Evolutionary conservation across 2,113 vertebrate genomes (phyloP), one percentile per base, ranked within the genome.

Genomic region (Atractosteus spatula): DNA sequence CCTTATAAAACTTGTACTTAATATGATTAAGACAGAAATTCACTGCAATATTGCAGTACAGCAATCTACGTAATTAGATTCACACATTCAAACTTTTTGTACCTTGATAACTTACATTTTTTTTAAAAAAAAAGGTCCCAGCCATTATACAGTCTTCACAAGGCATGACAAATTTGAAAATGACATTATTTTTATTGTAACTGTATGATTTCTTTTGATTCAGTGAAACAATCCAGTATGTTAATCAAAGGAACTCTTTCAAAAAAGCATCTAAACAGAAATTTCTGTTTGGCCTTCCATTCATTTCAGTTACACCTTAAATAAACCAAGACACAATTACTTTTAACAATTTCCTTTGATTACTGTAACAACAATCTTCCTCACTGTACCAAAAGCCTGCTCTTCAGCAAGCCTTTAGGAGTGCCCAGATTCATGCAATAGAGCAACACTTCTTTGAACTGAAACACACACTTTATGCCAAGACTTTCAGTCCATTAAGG

Each of bases 191-290:
- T 41, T 64, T 10, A 41, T 65, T 11, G 8, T 43, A 65, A 65
- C 41, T 65, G 8, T 29, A 65, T 65, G 62, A n/a, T 65, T 65
- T 65, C 0, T 65, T 65, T 65, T 65, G 62, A 65, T 65, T 41
- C 17, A 65, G 62, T 65, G 62, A 65, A 41, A 41, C 0, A 41
- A 65, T 65, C 29, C 8, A 29, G 62, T 41, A 65, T 65, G 62
- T 7, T 65, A 29, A 65, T 65, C 17, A 0, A 41, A 3, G 29
- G 7, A 65, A 29, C 62, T 3, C 17, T 65, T 41, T 43, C 62
- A 41, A 13, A 41, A 6, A 65, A 51, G 10, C 62, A 16, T 65
- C 17, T 10, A 65, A 64, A 12, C 41, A 64, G 62, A 64, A 64
- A 64, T 29, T 1, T 42, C 41, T 13, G 17, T 64, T 64, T 64